Conservation (phyloP, 2,888 invertebrate species). For the Folsomia manolachei region DNA sequence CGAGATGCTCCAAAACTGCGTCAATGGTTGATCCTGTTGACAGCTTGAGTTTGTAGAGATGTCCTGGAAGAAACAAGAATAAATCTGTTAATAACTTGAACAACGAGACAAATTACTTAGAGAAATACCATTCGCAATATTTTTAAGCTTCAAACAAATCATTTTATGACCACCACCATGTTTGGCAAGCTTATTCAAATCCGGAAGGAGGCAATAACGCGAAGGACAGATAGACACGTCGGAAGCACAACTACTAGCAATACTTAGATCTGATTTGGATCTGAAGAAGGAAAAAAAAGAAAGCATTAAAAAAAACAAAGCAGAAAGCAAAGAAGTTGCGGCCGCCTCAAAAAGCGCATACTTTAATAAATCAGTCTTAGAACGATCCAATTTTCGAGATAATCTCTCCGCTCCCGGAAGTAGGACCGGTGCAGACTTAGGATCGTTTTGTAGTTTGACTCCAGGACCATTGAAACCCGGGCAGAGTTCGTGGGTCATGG, state of each 20-base stretch:
- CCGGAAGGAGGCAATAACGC: constrained; percentile 6
- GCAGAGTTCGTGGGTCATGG: constrained; percentile 16
- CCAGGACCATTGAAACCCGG: constrained; percentile 24
- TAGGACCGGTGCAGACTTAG: constrained; percentile 17
- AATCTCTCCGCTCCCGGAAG: constrained; percentile 21
- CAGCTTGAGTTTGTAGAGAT: constrained; percentile 24
- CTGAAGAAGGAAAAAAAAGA: not conserved
- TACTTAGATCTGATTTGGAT: not conserved
- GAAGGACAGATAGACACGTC: not conserved
- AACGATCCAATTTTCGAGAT: too few relatives aligned
- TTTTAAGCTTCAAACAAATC: constrained; percentile 29
- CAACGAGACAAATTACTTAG: not conserved
- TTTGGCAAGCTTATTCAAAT: constrained; percentile 8
- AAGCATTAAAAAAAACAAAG: not conserved
- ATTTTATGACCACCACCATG: constrained; percentile 18
- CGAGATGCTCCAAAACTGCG: constrained; percentile 26
- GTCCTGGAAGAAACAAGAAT: constrained; percentile 27
- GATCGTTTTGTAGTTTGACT: constrained; percentile 8
- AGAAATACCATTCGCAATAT: constrained; percentile 23
- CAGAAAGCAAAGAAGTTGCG: not conserved
- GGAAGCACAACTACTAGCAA: not conserved
- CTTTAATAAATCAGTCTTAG: not conserved
- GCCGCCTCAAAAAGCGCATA: too few relatives aligned
- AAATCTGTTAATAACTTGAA: constrained; percentile 14
- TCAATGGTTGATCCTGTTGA: constrained; percentile 21